A percentile compares a stretch with the other conserved stretches of the same genome.
Conservation (phyloP, 2,888 invertebrate species). For the Allacma fusca region DNA sequence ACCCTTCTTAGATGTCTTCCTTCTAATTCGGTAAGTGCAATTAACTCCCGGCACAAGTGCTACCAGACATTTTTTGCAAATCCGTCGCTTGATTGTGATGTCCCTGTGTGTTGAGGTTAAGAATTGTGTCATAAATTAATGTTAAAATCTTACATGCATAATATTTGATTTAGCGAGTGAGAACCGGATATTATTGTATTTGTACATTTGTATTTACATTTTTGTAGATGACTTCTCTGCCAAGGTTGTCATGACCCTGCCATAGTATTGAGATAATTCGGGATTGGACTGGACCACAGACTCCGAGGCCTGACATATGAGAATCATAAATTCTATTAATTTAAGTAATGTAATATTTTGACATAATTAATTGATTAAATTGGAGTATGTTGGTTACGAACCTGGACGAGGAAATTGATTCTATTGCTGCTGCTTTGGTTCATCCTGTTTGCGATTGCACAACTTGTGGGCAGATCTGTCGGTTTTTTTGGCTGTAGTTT, state of each 20-base stretch:
- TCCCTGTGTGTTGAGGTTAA: too few species aligned
- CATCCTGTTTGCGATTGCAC: constrained; percentile 3
- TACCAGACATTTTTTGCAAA: constrained; percentile 54
- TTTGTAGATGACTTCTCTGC: constrained; percentile 58
- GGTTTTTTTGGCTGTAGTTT: neutral
- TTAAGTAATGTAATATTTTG: too few species aligned
- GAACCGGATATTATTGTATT: neutral
- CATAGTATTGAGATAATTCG: constrained; percentile 48
- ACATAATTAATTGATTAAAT: too few species aligned
- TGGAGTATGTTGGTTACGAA: too few species aligned
- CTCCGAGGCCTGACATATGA: constrained; percentile 32
- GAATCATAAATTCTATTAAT: too few species aligned
- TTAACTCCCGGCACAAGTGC: constrained; percentile 52
- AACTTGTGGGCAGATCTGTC: too few species aligned
- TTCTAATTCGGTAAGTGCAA: constrained; percentile 50
- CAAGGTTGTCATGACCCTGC: constrained; percentile 50
- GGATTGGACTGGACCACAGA: constrained; percentile 21
- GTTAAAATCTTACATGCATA: too few species aligned
- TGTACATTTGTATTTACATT: constrained; percentile 43
- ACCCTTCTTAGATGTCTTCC: constrained; percentile 45
- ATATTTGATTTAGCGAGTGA: neutral
- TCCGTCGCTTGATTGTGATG: constrained; percentile 57
- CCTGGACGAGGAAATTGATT: constrained; percentile 57
- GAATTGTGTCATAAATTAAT: too few species aligned
- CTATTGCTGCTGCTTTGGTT: constrained; percentile 28